Percentiles rank a stretch among this genome's conserved stretches.
Conservation (phyloP, 2,113 vertebrate genomes). For the Cebus imitator region DNA sequence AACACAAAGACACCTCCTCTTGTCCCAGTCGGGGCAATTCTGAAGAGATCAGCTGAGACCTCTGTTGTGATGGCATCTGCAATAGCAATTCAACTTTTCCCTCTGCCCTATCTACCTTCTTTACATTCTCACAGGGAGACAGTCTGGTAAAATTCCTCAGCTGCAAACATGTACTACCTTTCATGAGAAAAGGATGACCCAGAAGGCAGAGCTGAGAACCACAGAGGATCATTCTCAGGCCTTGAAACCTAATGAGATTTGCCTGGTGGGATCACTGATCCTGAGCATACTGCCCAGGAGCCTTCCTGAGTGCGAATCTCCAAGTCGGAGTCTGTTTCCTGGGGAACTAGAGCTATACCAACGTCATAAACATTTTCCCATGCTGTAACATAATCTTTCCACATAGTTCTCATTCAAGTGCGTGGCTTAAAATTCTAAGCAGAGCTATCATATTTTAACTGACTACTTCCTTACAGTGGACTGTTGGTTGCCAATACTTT, state of each 20-base stretch:
- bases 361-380: not conserved
- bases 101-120: not conserved
- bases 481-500: not conserved
- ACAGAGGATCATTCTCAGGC: not conserved
- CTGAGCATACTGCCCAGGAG: not conserved
- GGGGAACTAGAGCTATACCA: not conserved
- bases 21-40: not conserved
- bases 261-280: not conserved
- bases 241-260: not conserved
- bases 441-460: conserved; percentile 15
- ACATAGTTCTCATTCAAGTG: conserved; percentile 1
- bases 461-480: not conserved
- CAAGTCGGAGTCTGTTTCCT: conserved; percentile 10
- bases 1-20: not conserved
- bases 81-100: not conserved
- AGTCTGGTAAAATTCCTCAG: not conserved
- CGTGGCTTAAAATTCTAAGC: not conserved
- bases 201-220: not conserved
- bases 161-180: not conserved
- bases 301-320: not conserved
- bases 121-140: not conserved
- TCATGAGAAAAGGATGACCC: not conserved
- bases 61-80: not conserved
- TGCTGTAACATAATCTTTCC: not conserved
- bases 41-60: not conserved